Evolutionary conservation across 2,113 vertebrate genomes (phyloP).

Genomic region (Amblyornis subalaris): DNA sequence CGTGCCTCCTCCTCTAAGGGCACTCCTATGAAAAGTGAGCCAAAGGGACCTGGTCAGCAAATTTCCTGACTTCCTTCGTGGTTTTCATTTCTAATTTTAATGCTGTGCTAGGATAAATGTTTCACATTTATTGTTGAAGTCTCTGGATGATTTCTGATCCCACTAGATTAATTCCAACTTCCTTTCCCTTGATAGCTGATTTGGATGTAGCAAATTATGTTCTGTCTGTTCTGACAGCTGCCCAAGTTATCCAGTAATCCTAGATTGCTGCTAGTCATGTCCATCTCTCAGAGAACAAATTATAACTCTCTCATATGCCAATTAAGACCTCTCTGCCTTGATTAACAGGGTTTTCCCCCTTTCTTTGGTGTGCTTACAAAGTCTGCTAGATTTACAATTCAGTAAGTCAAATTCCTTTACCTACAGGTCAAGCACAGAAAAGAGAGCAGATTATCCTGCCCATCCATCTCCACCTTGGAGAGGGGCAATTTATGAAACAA

Average conservation of each 20-base stretch:
- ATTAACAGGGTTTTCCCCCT: background rate
- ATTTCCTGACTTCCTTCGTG: background rate
- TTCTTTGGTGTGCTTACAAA: background rate
- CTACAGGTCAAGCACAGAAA: background rate
- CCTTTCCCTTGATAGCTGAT: background rate
- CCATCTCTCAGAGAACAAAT: background rate
- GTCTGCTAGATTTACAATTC: background rate
- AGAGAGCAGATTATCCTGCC: background rate
- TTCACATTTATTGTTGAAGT: background rate
- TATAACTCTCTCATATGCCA: background rate
- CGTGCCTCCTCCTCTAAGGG: background rate
- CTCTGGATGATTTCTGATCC: background rate
- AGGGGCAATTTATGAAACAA: background rate
- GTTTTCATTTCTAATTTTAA: background rate
- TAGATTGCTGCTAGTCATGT: background rate
- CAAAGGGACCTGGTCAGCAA: background rate
- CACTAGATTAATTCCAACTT: background rate
- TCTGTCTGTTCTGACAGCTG: background rate
- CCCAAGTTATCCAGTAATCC: background rate
- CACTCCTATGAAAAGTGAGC: background rate
- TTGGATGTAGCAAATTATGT: background rate
- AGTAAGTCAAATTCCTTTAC: background rate
- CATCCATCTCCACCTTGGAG: background rate
- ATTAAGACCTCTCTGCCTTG: background rate
- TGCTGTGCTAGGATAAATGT: background rate